Evolutionary conservation across 2,797 vertebrate genomes (phyloP).

Genomic region (Micropoecilia bifurca): DNA sequence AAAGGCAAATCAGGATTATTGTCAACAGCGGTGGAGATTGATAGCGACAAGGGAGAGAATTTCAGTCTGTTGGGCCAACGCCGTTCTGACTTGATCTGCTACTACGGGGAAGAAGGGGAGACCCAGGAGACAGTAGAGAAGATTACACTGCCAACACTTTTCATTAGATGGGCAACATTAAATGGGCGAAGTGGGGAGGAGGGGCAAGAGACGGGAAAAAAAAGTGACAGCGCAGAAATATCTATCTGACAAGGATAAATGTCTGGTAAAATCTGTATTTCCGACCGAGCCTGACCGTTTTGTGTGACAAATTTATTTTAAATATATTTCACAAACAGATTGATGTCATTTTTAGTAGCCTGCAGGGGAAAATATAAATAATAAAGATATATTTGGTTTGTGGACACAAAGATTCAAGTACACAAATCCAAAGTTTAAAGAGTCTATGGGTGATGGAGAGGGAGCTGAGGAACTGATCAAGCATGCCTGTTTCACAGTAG

Average conservation of each 20-base stretch:
- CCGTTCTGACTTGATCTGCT: slow-evolving; percentile 72
- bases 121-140: slow-evolving; percentile 65
- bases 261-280: slow-evolving; percentile 45
- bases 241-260: slow-evolving; percentile 33
- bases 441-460: slow-evolving; percentile 64
- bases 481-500: slow-evolving; percentile 58
- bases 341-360: neutral
- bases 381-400: slow-evolving; percentile 23
- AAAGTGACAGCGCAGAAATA: slow-evolving; percentile 40
- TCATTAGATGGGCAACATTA: slow-evolving; percentile 67
- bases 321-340: slow-evolving; percentile 22
- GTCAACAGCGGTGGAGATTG: slow-evolving; percentile 75
- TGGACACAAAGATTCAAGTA: slow-evolving; percentile 34
- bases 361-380: neutral
- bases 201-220: slow-evolving; percentile 7
- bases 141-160: slow-evolving; percentile 73
- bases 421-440: slow-evolving; percentile 55
- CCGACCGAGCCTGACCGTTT: slow-evolving; percentile 38
- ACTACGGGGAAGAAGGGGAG: slow-evolving; percentile 51
- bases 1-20: slow-evolving; percentile 78
- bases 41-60: slow-evolving; percentile 77
- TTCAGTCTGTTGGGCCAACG: slow-evolving; percentile 73
- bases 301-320: slow-evolving; percentile 47
- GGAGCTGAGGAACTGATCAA: slow-evolving; percentile 74
- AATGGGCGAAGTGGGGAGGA: slow-evolving; percentile 34